Evolutionary conservation across 1,140 invertebrate genomes (phyloP), one percentile per base, ranked within the genome.

Genomic region (Camponotus pennsylvanicus): DNA sequence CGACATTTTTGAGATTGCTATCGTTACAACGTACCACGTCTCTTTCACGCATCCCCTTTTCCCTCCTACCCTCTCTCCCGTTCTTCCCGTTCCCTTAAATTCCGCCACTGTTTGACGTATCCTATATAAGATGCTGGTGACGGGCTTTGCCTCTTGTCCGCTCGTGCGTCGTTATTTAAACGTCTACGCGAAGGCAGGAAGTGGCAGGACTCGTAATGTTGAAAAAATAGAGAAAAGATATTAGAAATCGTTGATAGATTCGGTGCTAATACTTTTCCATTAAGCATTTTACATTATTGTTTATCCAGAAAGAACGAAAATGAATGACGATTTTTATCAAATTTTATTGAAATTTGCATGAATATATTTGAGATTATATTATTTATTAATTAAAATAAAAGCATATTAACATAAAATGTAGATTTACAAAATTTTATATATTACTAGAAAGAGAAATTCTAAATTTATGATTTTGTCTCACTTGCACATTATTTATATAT

Each of bases 1-100:
- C 67, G 79, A 83, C 79, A 83, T 83, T 83, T 83, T 83, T 83
- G 21, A 73, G 55, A 83, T 83, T 83, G 55, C 79, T 73, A 73
- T 83, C 69, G 79, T 61, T 71, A 83, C 67, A 13, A 61, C 55
- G 18, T 11, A 49, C 49, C 45, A 13, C 49, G 49, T 52, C 49
- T 52, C 49, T 52, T 52, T 52, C 49, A 52, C 49, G 5, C 18
- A 5, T 3, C 15, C 15, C 49, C 3, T 52, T 3, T 2, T 2
- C 4, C 55, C 34, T 1, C 70, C 9, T 52, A 61, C 15, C 9
- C 9, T 52, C 4, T 18, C 1, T 40, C 45, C 45, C 18, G 13
- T 9, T 71, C 37, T 21, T 7, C 21, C 52, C 13, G 5, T 82
- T 27, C 78, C 37, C 13, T 40, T 55, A 45, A 82, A 73, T 61